A percentile compares a stretch with the other conserved stretches of the same genome.
These are phyloP conservation scores for Mastigias papua DNA, from an alignment of 30 jellyfish, hydroid and myxozoan genomes.

Conservation along the genomic window DNA sequence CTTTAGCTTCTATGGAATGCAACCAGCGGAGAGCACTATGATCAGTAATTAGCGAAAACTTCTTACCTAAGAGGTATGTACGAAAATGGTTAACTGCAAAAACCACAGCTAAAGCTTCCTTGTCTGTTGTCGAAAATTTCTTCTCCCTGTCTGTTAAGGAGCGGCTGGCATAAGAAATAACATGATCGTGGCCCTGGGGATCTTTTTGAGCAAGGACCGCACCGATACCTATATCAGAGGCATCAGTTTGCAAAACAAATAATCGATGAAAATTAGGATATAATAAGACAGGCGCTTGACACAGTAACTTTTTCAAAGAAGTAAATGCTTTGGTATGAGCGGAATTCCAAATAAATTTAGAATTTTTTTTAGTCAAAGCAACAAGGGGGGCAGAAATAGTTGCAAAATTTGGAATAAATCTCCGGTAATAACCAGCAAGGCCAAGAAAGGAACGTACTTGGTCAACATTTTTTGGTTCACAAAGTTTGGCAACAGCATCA, in stretches of 20 bases:
- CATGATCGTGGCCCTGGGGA: slow-evolving; percentile 31
- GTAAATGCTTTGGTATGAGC: slow-evolving; percentile 37
- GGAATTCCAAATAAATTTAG: slow-evolving; percentile 26
- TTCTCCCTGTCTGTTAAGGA: slow-evolving; percentile 28
- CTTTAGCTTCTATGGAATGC: slow-evolving; percentile 47
- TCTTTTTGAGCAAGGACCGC: slow-evolving; percentile 40
- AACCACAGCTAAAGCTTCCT: slow-evolving; percentile 52
- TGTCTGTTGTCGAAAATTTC: slow-evolving; percentile 50
- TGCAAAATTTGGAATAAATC: slow-evolving; percentile 59
- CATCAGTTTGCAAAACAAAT: slow-evolving; percentile 57
- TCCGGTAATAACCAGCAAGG: slow-evolving; percentile 46
- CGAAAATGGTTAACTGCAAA: slow-evolving; percentile 43
- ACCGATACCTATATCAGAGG: slow-evolving; percentile 41
- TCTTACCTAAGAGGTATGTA: slow-evolving; percentile 30
- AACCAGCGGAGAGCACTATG: slow-evolving; percentile 66
- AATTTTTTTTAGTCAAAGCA: slow-evolving; percentile 20
- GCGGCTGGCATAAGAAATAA: slow-evolving; percentile 62
- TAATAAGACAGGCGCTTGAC: slow-evolving; percentile 55
- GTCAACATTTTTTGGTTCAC: slow-evolving; percentile 25
- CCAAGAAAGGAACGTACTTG: slow-evolving; percentile 47
- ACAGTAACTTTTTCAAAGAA: slow-evolving; percentile 2
- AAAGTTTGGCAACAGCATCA: slow-evolving; percentile 29
- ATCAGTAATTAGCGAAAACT: slow-evolving; percentile 48
- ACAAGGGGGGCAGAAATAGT: slow-evolving; percentile 61
- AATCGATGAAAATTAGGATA: slow-evolving; percentile 42